Conservation (phyloP, 2,113 vertebrate genomes). For the Leptocoma aspasia region DNA sequence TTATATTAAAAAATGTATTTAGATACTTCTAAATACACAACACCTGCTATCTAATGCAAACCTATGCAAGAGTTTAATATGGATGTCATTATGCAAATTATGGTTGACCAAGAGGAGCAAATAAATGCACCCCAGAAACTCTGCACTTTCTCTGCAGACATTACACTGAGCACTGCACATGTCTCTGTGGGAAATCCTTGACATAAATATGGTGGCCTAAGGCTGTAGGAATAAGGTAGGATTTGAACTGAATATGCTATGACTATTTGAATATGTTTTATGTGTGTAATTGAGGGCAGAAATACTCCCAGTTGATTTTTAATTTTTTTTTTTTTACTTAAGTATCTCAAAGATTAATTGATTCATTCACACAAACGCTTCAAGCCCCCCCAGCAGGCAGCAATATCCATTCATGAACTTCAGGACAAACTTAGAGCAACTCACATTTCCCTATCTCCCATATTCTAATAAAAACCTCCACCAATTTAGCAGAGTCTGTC, state of each 20-base stretch:
- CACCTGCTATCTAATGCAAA: not conserved
- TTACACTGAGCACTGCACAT: not conserved
- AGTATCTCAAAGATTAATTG: not conserved
- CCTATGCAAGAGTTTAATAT: not conserved
- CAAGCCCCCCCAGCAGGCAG: not conserved
- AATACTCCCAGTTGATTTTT: not conserved
- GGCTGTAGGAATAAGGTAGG: not conserved
- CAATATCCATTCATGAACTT: not conserved
- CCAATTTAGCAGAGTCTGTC: not conserved
- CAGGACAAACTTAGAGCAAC: not conserved
- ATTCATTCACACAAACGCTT: not conserved
- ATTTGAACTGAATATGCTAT: not conserved
- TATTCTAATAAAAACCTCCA: not conserved
- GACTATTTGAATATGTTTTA: not conserved
- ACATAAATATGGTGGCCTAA: not conserved
- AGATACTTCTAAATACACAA: constrained; percentile 5
- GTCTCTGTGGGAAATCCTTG: not conserved
- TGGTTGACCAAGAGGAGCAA: not conserved
- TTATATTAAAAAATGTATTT: not conserved
- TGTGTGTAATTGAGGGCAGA: not conserved
- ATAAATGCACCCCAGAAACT: not conserved
- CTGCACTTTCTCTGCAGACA: not conserved
- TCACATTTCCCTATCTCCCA: not conserved
- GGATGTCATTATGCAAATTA: not conserved
- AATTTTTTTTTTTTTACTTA: not conserved